Conservation (phyloP, 1,140 invertebrate species). For the Macrosteles quadrilineatus region DNA sequence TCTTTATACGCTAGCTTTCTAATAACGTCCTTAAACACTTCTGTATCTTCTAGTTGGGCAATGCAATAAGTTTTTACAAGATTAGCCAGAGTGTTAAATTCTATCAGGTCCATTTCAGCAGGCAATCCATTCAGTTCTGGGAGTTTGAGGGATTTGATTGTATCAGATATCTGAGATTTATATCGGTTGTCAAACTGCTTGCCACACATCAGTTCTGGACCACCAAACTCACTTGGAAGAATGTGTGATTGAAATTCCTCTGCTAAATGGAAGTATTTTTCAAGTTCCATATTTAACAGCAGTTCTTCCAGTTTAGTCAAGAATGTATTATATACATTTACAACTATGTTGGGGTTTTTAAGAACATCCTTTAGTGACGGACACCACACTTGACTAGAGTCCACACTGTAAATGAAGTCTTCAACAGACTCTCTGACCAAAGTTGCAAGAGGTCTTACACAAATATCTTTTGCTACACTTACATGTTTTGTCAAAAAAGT, state of each 20-base stretch:
- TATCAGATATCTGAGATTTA: constrained; percentile 17
- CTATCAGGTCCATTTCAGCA: neutral
- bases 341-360: neutral
- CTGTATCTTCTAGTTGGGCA: neutral
- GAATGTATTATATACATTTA: constrained; percentile 4
- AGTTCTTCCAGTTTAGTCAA: neutral
- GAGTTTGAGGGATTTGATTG: neutral
- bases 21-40: constrained; percentile 15
- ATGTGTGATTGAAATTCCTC: neutral
- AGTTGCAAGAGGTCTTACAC: neutral
- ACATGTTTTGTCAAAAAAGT: neutral
- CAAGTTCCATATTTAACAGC: neutral
- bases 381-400: neutral
- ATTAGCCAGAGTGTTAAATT: neutral
- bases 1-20: constrained; percentile 30
- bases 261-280: neutral
- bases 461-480: neutral
- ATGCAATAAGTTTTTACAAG: neutral
- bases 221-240: neutral
- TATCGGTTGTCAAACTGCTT: neutral
- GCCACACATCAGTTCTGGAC: neutral
- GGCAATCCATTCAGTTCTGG: neutral
- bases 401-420: constrained; percentile 10
- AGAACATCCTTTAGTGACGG: neutral
- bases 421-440: neutral